Percentiles rank a stretch among this genome's conserved stretches.
Evolutionary conservation across 2,888 invertebrate genomes (phyloP).

Genomic region (Brenthis hecate): DNA sequence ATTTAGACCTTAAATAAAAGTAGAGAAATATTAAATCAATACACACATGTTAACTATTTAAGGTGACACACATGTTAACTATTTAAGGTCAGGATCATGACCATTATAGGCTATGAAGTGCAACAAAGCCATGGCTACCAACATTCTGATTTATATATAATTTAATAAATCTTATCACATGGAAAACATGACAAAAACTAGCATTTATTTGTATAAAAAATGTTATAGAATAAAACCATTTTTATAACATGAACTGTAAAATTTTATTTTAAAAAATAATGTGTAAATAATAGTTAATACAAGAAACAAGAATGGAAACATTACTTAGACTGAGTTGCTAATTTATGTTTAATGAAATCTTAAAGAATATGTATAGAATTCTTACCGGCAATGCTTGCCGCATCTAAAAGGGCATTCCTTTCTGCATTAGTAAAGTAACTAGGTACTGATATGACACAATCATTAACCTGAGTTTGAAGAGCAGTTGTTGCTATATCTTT

Average conservation of each 20-base stretch:
- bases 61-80: conserved; percentile 20
- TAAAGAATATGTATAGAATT: background rate
- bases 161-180: too few species aligned
- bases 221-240: too few species aligned
- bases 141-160: conserved; percentile 1
- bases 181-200: too few species aligned
- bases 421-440: conserved; percentile 97
- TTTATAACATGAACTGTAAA: too few species aligned
- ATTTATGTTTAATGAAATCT: background rate
- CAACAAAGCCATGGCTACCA: conserved; percentile 30
- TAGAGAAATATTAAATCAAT: conserved; percentile 2
- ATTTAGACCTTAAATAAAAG: conserved; percentile 86
- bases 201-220: too few species aligned
- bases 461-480: conserved; percentile 94
- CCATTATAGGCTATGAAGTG: conserved; percentile 27
- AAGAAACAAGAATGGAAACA: too few species aligned
- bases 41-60: background rate
- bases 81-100: conserved; percentile 33
- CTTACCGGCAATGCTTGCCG: conserved; percentile 93
- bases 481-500: conserved; percentile 94
- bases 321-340: background rate
- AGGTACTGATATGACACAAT: conserved; percentile 97
- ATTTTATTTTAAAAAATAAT: too few species aligned
- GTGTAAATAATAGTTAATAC: too few species aligned
- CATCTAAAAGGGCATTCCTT: conserved; percentile 94